phyloP scores from a whole-genome alignment of 2,113 vertebrate species.

The Actenoides hombroni region DNA sequence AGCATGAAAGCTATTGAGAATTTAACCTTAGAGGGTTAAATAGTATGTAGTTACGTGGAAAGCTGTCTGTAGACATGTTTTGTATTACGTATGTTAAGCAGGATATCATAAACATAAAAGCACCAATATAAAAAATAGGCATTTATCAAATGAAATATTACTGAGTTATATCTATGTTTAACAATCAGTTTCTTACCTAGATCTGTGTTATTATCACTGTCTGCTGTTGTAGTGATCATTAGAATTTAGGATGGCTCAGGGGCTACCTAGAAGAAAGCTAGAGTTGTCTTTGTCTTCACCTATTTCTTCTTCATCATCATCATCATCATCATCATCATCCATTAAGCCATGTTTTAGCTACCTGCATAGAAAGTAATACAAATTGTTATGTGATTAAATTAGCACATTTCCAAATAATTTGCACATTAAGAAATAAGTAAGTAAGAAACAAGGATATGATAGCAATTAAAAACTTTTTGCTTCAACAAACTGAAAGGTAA shows the following conservation, averaged over 20 bases:
- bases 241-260: neutral
- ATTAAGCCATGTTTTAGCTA: neutral
- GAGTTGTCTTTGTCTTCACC: neutral
- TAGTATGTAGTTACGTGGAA: neutral
- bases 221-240: neutral
- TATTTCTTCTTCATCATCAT: neutral
- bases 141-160: neutral
- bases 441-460: neutral
- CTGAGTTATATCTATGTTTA: neutral
- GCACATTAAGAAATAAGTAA: neutral
- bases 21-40: neutral
- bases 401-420: neutral
- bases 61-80: neutral
- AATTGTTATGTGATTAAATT: neutral
- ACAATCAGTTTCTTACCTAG: neutral
- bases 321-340: neutral
- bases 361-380: neutral
- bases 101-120: neutral
- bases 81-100: neutral
- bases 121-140: neutral
- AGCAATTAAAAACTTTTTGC: neutral
- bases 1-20: neutral
- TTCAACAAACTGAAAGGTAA: neutral
- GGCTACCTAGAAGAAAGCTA: neutral
- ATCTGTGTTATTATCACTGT: neutral